These are phyloP conservation scores for Crotalus horridus DNA, from an alignment of 2,113 vertebrate genomes.

Conservation along the genomic window DNA sequence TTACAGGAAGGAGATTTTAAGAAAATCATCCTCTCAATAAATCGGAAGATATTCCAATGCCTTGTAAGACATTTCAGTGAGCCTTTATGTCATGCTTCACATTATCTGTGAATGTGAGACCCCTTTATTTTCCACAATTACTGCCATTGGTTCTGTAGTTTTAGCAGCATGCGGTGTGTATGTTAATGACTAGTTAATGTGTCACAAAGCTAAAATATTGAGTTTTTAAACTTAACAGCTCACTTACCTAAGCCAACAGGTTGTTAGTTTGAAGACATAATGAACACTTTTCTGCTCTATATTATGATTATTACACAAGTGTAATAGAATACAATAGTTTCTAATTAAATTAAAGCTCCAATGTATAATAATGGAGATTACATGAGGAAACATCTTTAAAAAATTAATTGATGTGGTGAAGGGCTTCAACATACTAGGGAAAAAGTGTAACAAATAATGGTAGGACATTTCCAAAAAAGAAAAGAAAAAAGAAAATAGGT, in stretches of 20 bases:
- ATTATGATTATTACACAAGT: constrained; percentile 27
- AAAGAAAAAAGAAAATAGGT: not conserved
- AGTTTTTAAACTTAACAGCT: not conserved
- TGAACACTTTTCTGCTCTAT: constrained; percentile 33
- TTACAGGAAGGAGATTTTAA: not conserved
- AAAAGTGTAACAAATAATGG: not conserved
- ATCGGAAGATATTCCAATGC: not conserved
- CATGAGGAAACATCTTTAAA: not conserved
- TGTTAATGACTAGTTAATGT: not conserved
- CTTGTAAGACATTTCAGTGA: not conserved
- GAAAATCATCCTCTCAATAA: not conserved
- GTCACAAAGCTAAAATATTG: constrained; percentile 32
- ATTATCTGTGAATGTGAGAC: not conserved
- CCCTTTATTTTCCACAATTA: constrained; percentile 3
- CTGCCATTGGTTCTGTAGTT: not conserved
- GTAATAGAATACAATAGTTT: constrained; percentile 4
- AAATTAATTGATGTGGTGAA: not conserved
- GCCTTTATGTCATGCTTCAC: not conserved
- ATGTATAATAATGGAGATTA: not conserved
- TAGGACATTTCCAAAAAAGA: not conserved
- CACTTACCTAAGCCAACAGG: constrained; percentile 20
- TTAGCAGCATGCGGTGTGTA: not conserved
- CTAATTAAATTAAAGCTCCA: constrained; percentile 23
- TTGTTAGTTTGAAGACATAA: constrained; percentile 32
- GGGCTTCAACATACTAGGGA: not conserved